phyloP scores from a whole-genome alignment of 2,888 invertebrate species.

The Drosophila picticornis region DNA sequence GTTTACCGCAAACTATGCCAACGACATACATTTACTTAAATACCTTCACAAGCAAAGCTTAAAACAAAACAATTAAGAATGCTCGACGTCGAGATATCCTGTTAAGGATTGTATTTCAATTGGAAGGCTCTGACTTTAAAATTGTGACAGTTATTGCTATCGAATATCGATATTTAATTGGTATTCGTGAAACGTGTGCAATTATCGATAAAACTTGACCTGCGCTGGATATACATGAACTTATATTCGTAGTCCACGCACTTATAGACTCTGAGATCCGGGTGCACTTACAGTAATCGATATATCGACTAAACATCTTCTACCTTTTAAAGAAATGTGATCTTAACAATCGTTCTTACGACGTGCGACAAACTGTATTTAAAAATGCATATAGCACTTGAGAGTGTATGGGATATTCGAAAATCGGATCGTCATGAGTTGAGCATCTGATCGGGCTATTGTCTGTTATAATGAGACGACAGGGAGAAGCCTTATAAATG shows the following conservation, averaged over 20 bases:
- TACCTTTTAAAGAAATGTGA: background rate
- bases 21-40: slow-evolving; percentile 32
- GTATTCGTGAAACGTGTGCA: background rate
- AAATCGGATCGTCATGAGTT: slow-evolving; percentile 38
- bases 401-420: background rate
- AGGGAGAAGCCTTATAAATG: slow-evolving; percentile 48
- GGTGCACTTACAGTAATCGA: too few relatives aligned
- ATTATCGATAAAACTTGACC: background rate
- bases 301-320: background rate
- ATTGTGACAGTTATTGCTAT: background rate
- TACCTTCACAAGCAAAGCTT: slow-evolving; percentile 34
- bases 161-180: background rate
- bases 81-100: background rate
- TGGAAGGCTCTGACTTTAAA: background rate
- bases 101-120: background rate
- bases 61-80: background rate
- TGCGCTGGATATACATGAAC: background rate
- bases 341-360: background rate
- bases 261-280: background rate
- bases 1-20: slow-evolving; percentile 65
- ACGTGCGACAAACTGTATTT: background rate
- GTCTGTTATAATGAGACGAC: slow-evolving; percentile 6
- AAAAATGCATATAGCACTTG: background rate
- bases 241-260: background rate
- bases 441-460: slow-evolving; percentile 6